Evolutionary conservation across 2,888 invertebrate genomes (phyloP).

Genomic region (Caenorhabditis sinica): DNA sequence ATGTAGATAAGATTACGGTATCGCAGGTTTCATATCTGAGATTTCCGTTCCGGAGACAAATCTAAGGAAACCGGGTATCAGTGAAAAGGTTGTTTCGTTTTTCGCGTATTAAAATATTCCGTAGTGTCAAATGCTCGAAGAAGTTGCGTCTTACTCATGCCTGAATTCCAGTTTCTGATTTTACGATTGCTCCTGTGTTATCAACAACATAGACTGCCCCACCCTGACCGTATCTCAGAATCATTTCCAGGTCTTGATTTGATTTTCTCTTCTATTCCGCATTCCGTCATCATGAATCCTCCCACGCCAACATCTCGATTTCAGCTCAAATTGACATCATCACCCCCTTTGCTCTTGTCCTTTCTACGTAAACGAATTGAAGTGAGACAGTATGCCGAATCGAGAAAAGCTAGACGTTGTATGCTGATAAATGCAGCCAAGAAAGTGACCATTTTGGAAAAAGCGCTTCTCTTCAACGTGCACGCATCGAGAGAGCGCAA

Average conservation of each 20-base stretch:
- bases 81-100: no score
- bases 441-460: slow-evolving; percentile 61
- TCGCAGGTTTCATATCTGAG: no score
- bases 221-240: neutral
- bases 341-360: slow-evolving; percentile 7
- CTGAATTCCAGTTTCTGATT: neutral
- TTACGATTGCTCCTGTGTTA: neutral
- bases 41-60: no score
- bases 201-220: neutral
- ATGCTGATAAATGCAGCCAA: slow-evolving; percentile 54
- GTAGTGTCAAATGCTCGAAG: no score
- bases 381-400: slow-evolving; percentile 43
- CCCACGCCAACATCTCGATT: slow-evolving; percentile 44
- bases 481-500: slow-evolving; percentile 18
- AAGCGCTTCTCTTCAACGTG: slow-evolving; percentile 23
- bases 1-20: no score
- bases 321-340: slow-evolving; percentile 61
- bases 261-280: slow-evolving; percentile 1
- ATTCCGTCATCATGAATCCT: slow-evolving; percentile 41
- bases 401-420: slow-evolving; percentile 27
- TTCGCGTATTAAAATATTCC: no score
- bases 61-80: no score
- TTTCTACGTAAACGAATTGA: slow-evolving; percentile 46
- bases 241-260: slow-evolving; percentile 1
- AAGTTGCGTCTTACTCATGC: no score